Evolutionary conservation across 1,140 invertebrate species (phyloP).

Genomic region (Bacillus rossius): DNA sequence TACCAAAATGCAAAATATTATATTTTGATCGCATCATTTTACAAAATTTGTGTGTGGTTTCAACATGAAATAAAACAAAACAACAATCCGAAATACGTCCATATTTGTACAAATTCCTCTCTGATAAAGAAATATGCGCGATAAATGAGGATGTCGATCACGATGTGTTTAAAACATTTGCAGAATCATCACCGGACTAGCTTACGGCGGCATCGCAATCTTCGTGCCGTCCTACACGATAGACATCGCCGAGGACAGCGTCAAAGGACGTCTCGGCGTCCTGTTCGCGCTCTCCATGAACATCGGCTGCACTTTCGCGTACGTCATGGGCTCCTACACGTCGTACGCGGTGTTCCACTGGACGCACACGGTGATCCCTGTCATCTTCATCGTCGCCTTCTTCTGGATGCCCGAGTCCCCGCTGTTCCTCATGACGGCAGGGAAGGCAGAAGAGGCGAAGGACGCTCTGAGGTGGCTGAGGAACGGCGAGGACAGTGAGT

Average conservation of each 20-base stretch:
- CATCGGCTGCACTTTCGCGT: constrained; percentile 51
- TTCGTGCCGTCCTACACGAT: constrained; percentile 50
- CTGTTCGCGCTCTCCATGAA: constrained; percentile 62
- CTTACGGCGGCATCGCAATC: constrained; percentile 53
- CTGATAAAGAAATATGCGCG: too few relatives aligned
- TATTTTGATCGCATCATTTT: too few relatives aligned
- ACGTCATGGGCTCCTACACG: constrained; percentile 28
- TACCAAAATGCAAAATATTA: too few relatives aligned
- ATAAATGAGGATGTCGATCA: too few relatives aligned
- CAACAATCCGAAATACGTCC: too few relatives aligned
- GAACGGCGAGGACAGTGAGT: too few relatives aligned
- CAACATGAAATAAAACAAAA: too few relatives aligned
- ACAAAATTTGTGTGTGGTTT: too few relatives aligned
- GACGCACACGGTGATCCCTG: constrained; percentile 35
- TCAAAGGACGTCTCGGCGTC: constrained; percentile 53
- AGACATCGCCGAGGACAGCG: constrained; percentile 46
- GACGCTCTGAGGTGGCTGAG: too few relatives aligned
- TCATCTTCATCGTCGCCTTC: constrained; percentile 37
- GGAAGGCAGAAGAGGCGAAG: too few relatives aligned
- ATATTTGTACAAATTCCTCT: too few relatives aligned
- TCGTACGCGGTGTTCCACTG: constrained; percentile 28
- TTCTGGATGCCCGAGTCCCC: constrained; percentile 46
- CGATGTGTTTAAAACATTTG: too few relatives aligned
- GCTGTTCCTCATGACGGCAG: constrained; percentile 10
- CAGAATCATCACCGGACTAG: constrained; percentile 49